Conservation (phyloP, 1,140 invertebrate species). For the Hyles vespertilio region DNA sequence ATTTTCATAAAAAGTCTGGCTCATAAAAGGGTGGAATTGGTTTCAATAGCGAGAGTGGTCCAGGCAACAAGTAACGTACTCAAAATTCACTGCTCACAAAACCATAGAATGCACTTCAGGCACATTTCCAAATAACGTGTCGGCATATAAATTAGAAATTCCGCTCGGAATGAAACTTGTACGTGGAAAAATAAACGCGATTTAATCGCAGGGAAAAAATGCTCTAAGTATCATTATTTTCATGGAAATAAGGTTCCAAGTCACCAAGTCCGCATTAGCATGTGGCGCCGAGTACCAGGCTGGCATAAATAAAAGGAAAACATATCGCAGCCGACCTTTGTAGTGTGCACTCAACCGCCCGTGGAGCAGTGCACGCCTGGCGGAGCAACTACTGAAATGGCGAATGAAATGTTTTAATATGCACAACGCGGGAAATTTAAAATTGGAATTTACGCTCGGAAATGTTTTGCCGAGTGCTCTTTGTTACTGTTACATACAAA, state of each 20-base stretch:
- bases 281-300: slow-evolving; percentile 37
- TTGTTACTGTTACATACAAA: slow-evolving; percentile 9
- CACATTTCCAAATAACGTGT: no score
- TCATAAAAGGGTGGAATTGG: no score
- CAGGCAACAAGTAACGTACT: slow-evolving; percentile 9
- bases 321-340: slow-evolving; percentile 48
- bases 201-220: not conserved
- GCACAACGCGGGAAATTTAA: slow-evolving; percentile 34
- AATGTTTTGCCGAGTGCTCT: slow-evolving; percentile 20
- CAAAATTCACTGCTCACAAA: no score
- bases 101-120: no score
- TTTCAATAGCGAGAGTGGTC: slow-evolving; percentile 1
- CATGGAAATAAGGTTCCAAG: no score
- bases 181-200: no score
- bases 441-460: slow-evolving; percentile 29
- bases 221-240: no score
- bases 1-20: no score
- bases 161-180: no score
- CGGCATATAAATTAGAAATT: no score
- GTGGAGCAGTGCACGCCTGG: slow-evolving; percentile 39
- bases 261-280: slow-evolving; percentile 2
- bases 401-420: slow-evolving; percentile 50
- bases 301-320: slow-evolving; percentile 47
- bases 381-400: slow-evolving; percentile 43
- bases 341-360: slow-evolving; percentile 47